Evolutionary conservation across 2,888 invertebrate genomes (phyloP).

Genomic region (Lasioglossum pauxillum): DNA sequence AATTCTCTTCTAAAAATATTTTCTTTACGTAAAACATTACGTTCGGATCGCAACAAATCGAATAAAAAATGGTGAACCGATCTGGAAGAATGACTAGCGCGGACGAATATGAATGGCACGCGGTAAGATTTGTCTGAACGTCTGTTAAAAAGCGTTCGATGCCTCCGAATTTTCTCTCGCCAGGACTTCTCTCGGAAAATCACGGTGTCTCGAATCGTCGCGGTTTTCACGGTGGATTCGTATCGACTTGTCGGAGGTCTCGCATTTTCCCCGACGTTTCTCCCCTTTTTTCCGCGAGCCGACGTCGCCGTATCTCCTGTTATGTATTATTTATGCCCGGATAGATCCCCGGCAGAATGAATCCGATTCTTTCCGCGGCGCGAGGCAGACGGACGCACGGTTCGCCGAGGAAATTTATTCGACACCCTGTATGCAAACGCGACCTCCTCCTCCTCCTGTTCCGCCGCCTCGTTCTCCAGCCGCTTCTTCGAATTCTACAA

Average conservation of each 20-base stretch:
- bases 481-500: slow-evolving; percentile 3
- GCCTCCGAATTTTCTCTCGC: neutral
- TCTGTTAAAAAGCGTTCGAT: neutral
- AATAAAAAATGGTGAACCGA: neutral
- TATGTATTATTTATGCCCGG: slow-evolving; percentile 70
- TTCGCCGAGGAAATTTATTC: slow-evolving; percentile 67
- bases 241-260: slow-evolving; percentile 25
- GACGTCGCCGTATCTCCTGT: slow-evolving; percentile 23
- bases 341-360: slow-evolving; percentile 59
- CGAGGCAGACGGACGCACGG: slow-evolving; percentile 26
- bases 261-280: slow-evolving; percentile 15
- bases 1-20: too few relatives aligned
- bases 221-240: slow-evolving; percentile 12
- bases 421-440: slow-evolving; percentile 67
- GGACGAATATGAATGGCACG: too few relatives aligned
- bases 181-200: neutral
- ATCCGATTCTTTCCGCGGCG: slow-evolving; percentile 61
- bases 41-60: neutral
- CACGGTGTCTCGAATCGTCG: neutral
- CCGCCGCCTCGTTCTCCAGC: neutral
- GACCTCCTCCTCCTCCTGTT: slow-evolving; percentile 12
- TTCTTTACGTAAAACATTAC: too few relatives aligned
- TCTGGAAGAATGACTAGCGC: too few relatives aligned
- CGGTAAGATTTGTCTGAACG: neutral
- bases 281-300: slow-evolving; percentile 21